These are phyloP conservation scores for Centropus bengalensis DNA, from an alignment of 2,113 vertebrate genomes.

Conservation along the genomic window DNA sequence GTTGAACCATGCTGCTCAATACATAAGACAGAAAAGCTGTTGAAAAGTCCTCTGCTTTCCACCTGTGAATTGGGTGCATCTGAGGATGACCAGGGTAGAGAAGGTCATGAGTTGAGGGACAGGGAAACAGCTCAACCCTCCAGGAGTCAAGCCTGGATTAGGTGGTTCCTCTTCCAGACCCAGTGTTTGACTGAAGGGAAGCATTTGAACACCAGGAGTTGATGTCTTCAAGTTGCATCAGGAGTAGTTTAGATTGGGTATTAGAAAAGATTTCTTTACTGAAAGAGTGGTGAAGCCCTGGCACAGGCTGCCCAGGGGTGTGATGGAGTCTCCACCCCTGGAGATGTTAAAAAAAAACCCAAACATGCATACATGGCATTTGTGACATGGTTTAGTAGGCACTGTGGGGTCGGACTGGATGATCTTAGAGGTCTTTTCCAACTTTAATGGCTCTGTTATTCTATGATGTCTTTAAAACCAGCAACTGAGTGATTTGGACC, in stretches of 20 bases:
- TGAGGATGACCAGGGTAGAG: not conserved
- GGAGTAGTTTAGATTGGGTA: too few species aligned
- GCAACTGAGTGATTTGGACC: not conserved
- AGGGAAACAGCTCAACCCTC: not conserved
- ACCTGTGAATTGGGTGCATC: not conserved
- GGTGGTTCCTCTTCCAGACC: not conserved
- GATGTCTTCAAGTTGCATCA: not conserved
- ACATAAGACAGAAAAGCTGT: not conserved
- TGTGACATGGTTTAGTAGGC: too few species aligned
- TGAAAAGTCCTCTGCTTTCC: not conserved
- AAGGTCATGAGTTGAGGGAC: not conserved
- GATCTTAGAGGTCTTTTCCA: too few species aligned
- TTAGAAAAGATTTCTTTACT: too few species aligned
- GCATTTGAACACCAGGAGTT: not conserved
- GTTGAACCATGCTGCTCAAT: not conserved
- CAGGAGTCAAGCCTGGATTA: not conserved
- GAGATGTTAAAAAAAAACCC: too few species aligned
- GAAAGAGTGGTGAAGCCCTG: too few species aligned
- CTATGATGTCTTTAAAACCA: not conserved
- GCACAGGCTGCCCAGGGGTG: too few species aligned
- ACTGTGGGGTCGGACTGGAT: too few species aligned
- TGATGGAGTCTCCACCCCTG: too few species aligned
- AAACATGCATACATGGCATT: too few species aligned
- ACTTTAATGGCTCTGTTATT: too few species aligned
- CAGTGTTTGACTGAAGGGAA: not conserved